phyloP scores from a whole-genome alignment of 92 coral and sea anemone genomes.

The Montipora capitata region DNA sequence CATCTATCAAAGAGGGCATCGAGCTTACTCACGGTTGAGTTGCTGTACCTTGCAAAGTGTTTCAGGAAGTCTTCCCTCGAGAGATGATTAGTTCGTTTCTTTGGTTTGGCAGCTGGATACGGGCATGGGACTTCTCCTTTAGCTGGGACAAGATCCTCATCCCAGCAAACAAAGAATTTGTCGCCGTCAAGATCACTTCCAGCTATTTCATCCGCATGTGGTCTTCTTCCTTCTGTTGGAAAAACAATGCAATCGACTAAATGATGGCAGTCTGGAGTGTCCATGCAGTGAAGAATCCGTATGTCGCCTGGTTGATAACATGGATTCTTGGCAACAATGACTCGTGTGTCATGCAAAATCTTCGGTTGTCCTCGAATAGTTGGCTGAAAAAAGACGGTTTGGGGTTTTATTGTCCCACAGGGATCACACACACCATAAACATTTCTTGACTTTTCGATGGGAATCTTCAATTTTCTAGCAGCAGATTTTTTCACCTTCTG shows the following conservation, averaged over 20 bases:
- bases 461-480: slow-evolving; percentile 77
- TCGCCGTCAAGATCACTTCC: slow-evolving; percentile 97
- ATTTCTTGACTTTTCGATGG: slow-evolving; percentile 89
- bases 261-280: slow-evolving; percentile 74
- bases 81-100: slow-evolving; percentile 28
- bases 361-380: slow-evolving; percentile 83
- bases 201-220: slow-evolving; percentile 95
- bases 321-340: slow-evolving; percentile 94
- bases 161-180: slow-evolving; percentile 95
- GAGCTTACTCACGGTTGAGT: slow-evolving; percentile 77
- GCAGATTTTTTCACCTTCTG: slow-evolving; percentile 83
- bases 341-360: slow-evolving; percentile 64
- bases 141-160: slow-evolving; percentile 82
- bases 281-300: slow-evolving; percentile 80
- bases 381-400: slow-evolving; percentile 82
- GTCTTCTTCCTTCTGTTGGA: slow-evolving; percentile 89
- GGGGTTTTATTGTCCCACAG: slow-evolving; percentile 74
- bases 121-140: slow-evolving; percentile 65
- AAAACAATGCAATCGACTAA: slow-evolving; percentile 95
- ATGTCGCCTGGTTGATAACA: slow-evolving; percentile 95
- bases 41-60: slow-evolving; percentile 86
- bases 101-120: slow-evolving; percentile 83
- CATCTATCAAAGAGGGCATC: slow-evolving; percentile 75
- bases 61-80: slow-evolving; percentile 74
- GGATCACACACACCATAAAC: slow-evolving; percentile 96